Percentiles rank a stretch among this genome's conserved stretches.
Conservation (phyloP, 2,113 vertebrate genomes). For the Siniperca knerii region DNA sequence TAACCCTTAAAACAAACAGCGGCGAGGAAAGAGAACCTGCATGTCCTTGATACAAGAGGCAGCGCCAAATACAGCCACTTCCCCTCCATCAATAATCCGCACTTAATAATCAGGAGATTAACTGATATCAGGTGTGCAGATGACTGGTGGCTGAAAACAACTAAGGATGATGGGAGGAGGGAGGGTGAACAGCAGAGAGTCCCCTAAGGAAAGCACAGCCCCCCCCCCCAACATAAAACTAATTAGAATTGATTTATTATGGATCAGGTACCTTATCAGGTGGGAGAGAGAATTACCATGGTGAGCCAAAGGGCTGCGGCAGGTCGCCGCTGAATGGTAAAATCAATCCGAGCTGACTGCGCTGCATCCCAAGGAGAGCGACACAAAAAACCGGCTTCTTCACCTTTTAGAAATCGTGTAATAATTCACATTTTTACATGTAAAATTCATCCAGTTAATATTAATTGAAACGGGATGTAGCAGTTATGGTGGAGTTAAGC, state of each 20-base stretch:
- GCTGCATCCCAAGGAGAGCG: constrained; percentile 83
- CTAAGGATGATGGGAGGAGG: constrained; percentile 27
- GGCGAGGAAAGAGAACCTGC: constrained; percentile 31
- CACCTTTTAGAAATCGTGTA: neutral
- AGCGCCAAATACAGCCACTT: constrained; percentile 18
- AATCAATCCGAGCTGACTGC: constrained; percentile 90
- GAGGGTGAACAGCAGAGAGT: constrained; percentile 23
- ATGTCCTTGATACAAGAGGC: constrained; percentile 59
- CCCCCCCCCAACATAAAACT: constrained; percentile 84
- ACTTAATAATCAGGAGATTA: constrained; percentile 74
- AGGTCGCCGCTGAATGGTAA: constrained; percentile 90
- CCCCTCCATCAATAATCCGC: constrained; percentile 62
- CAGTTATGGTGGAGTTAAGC: neutral
- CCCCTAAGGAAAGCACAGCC: constrained; percentile 42
- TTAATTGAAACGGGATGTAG: neutral
- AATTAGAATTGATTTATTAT: constrained; percentile 99
- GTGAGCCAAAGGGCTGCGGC: constrained; percentile 88
- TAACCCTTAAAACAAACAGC: constrained; percentile 20
- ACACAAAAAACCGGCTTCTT: no score
- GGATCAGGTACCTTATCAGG: constrained; percentile 95
- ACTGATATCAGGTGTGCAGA: constrained; percentile 74
- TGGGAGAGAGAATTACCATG: constrained; percentile 90
- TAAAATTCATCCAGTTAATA: neutral
- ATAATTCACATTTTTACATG: neutral
- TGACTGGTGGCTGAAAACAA: constrained; percentile 67